These are phyloP conservation scores for Microcebus griseorufus DNA, from an alignment of 2,113 vertebrate species.

Conservation along the genomic window DNA sequence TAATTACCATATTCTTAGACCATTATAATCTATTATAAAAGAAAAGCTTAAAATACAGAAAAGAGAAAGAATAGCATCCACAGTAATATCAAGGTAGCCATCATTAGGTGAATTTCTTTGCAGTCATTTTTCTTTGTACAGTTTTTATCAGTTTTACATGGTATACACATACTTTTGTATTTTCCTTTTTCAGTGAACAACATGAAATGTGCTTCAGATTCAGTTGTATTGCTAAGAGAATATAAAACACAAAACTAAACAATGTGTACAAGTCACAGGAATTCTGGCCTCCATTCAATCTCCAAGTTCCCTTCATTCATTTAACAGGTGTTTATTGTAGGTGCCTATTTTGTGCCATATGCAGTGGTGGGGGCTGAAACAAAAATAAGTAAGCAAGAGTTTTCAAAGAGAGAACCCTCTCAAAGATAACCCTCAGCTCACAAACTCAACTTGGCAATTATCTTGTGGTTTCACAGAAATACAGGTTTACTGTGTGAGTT, in stretches of 20 bases:
- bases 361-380: background rate
- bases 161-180: background rate
- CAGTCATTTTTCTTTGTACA: background rate
- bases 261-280: background rate
- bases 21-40: background rate
- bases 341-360: background rate
- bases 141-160: background rate
- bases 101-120: background rate
- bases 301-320: background rate
- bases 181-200: background rate
- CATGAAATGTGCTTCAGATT: background rate
- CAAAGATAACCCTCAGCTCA: background rate
- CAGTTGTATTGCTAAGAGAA: constrained; percentile 8
- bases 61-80: constrained; percentile 2
- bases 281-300: background rate
- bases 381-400: background rate
- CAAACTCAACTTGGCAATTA: background rate
- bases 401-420: background rate
- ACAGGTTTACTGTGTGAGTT: background rate
- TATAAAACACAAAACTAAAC: constrained; percentile 12
- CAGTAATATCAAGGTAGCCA: background rate
- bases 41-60: constrained; percentile 27
- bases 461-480: background rate
- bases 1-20: constrained; percentile 17
- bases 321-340: background rate